Base-by-base conservation (phyloP, 2,888 invertebrate genomes). In the Drosophila barbarae region DNA sequence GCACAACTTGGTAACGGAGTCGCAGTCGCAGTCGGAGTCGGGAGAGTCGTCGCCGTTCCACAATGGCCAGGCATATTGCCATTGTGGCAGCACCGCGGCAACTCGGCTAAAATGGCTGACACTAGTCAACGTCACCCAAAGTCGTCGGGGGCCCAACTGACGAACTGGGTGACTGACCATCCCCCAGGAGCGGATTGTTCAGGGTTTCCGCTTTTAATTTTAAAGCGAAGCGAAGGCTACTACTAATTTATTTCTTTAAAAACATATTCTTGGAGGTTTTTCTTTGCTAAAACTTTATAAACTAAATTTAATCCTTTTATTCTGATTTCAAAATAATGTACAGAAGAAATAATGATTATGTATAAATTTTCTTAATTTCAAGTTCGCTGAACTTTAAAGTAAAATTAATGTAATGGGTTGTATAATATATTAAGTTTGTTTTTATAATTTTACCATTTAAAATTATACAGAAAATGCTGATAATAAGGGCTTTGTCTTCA, bases 81-180 rank as follows among this genome's bases (percentile, higher is more conserved):
- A 59, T 64, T 65, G 66, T 64, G 63, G 59, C 69, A 67, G 34
- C 44, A 28, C 21, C 35, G 57, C 57, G 15, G 57, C 44, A 52
- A 21, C 47, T 38, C 35, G 65, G 75, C 65, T 80, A 80, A 80
- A 80, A 80, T 84, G 85, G 85, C 85, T 84, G 85, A 79, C 79
- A 76, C 63, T 61, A 70, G 61, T 61, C 69, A 75, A 57, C 67
- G 72, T 60, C 69, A 65, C 61, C 52, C 65, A 70, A 65, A 65
- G 41, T 47, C 21, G 46, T 47, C 51, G 28, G 36, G 38, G 39
- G 44, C 30, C 30, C 21, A 21, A 47, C 60, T 58, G 66, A 71
- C 74, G 47, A 52, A 77, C 53, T 52, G 72, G 36, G 39, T 50
- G 67, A 67, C 71, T 54, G 70, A 69, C 68, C 66, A 53, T 26